Base-by-base conservation (phyloP, 2,797 vertebrate genomes). In the Sebastes nivosus region DNA sequence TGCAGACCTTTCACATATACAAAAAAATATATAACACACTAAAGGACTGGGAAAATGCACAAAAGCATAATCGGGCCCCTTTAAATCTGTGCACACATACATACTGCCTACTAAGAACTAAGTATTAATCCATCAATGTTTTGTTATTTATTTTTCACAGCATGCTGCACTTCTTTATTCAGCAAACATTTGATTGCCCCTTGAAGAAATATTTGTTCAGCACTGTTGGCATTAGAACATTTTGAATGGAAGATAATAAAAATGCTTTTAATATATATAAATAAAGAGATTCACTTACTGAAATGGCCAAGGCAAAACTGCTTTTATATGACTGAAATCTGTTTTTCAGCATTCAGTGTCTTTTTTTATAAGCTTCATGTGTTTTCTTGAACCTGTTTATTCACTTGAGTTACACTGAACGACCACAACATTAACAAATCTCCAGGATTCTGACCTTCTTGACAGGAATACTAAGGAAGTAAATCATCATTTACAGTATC, bases 51-150 rank as follows among this genome's bases (percentile, higher is more conserved):
- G 42, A 46, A 46, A 18, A 46, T 46, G 16, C 42, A 46, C 42
- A 46, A 46, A 46, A 46, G 42, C 42, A 46, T 20, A 46, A 46
- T 46, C 3, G 1, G 42, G 16, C 16, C 42, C 42, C 16, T 46
- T 46, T 46, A 46, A 46, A 52, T 52, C 68, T 72, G 61, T 73
- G n/a, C n/a, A 30, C 25, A 61, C 13, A 36, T 58, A 34, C 34
- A 36, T 60, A 34, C 42, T 83, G 80, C 75, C 63, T 82, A 67
- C 6, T 59, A 30, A 76, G 70, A 79, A 32, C 42, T 18, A 60
- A 38, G n/a, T 11, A 30, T 32, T 7, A 34, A 30, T 36, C 6
- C 22, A 12, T 27, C 7, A 13, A 0, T 18, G 22, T 58, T 58
- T 59, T 25, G 2, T 36, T 30, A 18, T 42, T 24, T 36, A 1